Conservation (phyloP, 2,888 invertebrate genomes). For the Brenthis daphne region DNA sequence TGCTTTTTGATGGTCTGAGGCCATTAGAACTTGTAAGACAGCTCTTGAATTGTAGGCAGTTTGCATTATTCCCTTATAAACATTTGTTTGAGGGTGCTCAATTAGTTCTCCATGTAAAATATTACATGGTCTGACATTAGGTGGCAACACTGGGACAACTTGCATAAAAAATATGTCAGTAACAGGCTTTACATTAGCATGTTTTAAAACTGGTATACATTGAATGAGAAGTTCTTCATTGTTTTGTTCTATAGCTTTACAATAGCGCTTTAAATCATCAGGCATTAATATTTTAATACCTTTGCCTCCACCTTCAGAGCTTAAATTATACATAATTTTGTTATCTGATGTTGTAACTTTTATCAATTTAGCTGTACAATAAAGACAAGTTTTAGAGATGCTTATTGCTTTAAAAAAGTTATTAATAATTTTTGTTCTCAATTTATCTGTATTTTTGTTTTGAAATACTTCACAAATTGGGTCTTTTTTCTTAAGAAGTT, state of each 20-base stretch:
- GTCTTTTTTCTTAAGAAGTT: slow-evolving; percentile 60
- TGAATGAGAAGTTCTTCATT: slow-evolving; percentile 86
- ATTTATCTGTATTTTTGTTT: slow-evolving; percentile 75
- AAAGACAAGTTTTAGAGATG: slow-evolving; percentile 75
- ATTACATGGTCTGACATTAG: slow-evolving; percentile 90
- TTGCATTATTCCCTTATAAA: slow-evolving; percentile 87
- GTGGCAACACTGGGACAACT: slow-evolving; percentile 92
- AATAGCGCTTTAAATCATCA: slow-evolving; percentile 85
- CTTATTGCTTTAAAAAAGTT: slow-evolving; percentile 73
- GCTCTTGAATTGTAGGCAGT: slow-evolving; percentile 85
- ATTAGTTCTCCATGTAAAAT: slow-evolving; percentile 84
- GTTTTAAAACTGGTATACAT: slow-evolving; percentile 87
- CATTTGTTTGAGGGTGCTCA: slow-evolving; percentile 90
- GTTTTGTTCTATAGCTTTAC: slow-evolving; percentile 87
- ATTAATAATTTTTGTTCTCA: slow-evolving; percentile 70
- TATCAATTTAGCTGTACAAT: slow-evolving; percentile 76
- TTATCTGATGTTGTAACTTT: slow-evolving; percentile 83
- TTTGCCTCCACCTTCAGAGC: slow-evolving; percentile 53
- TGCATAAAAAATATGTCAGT: slow-evolving; percentile 94
- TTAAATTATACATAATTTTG: slow-evolving; percentile 80
- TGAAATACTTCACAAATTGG: slow-evolving; percentile 59
- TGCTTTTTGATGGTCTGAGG: slow-evolving; percentile 70
- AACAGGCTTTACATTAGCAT: slow-evolving; percentile 78
- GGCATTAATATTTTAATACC: slow-evolving; percentile 83
- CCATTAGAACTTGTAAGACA: slow-evolving; percentile 83